Conservation (phyloP, 2,113 vertebrate species). For the Crotalus horridus region DNA sequence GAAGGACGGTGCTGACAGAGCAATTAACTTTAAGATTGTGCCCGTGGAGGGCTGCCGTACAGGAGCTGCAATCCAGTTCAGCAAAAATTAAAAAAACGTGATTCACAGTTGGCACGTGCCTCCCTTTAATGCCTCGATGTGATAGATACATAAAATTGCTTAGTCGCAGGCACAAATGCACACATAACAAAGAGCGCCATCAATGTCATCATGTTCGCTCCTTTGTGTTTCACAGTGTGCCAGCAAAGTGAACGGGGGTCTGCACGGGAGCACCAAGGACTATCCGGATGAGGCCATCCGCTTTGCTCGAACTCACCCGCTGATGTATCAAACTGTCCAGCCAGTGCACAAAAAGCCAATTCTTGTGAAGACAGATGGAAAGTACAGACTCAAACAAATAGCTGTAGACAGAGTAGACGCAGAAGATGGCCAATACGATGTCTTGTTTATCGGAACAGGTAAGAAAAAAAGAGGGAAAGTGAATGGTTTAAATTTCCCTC, state of each 20-base stretch:
- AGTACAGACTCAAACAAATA: constrained; percentile 87
- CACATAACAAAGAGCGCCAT: neutral
- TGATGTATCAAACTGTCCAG: constrained; percentile 89
- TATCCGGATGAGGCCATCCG: constrained; percentile 93
- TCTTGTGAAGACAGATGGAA: constrained; percentile 85
- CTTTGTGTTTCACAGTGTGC: constrained; percentile 81
- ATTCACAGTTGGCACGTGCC: neutral
- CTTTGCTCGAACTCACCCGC: constrained; percentile 86
- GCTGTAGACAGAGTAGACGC: constrained; percentile 94
- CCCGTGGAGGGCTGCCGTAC: neutral
- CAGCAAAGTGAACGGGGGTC: constrained; percentile 89
- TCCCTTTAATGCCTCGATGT: neutral
- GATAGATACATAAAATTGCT: neutral
- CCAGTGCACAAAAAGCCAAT: constrained; percentile 86
- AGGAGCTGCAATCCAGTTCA: neutral
- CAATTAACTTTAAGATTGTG: neutral
- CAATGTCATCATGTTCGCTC: neutral
- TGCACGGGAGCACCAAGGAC: constrained; percentile 86
- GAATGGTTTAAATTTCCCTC: neutral
- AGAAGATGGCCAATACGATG: constrained; percentile 94
- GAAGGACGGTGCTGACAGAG: neutral
- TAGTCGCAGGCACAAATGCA: neutral
- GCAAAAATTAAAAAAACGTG: neutral
- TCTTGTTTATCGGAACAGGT: constrained; percentile 96
- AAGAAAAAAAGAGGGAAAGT: constrained; percentile 10